Conservation (phyloP, 2,797 vertebrate species). For the Squalus acanthias region DNA sequence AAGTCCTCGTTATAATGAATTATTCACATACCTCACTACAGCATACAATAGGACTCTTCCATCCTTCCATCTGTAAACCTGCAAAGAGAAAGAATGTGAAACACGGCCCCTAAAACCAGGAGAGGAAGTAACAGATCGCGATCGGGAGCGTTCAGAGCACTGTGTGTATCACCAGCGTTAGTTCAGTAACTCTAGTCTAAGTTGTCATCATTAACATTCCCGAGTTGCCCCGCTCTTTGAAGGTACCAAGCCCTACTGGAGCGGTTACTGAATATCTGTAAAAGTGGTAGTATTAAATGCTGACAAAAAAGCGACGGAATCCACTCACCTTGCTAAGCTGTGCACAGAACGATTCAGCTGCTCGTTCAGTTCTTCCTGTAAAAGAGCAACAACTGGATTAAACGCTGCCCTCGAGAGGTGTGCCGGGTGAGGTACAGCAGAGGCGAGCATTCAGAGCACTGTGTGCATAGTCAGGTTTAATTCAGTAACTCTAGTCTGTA, state of each 20-base stretch:
- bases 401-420: neutral
- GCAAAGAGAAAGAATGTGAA: no score
- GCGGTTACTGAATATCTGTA: no score
- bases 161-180: neutral
- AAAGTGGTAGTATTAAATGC: no score
- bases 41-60: no score
- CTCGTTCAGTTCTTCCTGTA: neutral
- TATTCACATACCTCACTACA: neutral
- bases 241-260: no score
- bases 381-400: neutral
- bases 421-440: no score
- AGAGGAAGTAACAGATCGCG: no score
- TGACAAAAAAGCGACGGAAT: no score
- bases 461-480: neutral
- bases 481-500: conserved; percentile 1
- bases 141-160: neutral
- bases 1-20: neutral
- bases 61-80: no score
- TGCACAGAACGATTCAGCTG: neutral
- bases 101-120: no score
- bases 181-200: neutral
- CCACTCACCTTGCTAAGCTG: neutral
- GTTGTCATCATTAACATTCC: neutral
- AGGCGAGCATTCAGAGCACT: neutral
- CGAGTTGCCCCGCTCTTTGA: no score